Conservation (phyloP, 1,140 invertebrate genomes). For the Stegodyphus dumicola region DNA sequence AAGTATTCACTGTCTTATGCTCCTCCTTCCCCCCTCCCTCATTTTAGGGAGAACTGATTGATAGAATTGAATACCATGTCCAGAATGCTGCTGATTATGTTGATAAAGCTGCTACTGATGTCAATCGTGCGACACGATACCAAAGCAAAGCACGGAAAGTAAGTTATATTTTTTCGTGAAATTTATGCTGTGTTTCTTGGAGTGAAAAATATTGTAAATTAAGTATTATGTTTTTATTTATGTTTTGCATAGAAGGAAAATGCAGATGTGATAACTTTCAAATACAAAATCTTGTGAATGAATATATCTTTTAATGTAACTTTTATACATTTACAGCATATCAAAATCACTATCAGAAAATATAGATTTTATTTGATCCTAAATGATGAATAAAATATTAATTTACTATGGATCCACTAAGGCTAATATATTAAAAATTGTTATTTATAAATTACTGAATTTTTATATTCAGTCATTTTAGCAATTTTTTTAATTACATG, state of each 20-base stretch:
- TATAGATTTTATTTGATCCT: not conserved
- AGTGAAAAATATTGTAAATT: not conserved
- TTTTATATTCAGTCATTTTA: too few relatives aligned
- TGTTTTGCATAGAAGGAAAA: not conserved
- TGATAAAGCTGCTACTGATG: constrained; percentile 89
- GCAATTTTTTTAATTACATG: too few relatives aligned
- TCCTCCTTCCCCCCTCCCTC: too few relatives aligned
- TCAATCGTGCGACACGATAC: constrained; percentile 99
- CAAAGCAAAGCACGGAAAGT: constrained; percentile 99
- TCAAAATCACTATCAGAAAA: not conserved
- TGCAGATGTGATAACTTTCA: not conserved
- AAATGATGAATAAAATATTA: too few relatives aligned
- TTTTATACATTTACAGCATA: not conserved
- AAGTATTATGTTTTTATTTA: not conserved
- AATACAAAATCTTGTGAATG: not conserved
- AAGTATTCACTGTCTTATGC: too few relatives aligned
- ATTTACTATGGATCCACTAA: too few relatives aligned
- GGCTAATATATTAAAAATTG: too few relatives aligned
- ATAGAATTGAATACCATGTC: constrained; percentile 79
- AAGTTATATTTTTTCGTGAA: constrained; percentile 72
- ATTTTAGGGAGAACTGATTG: constrained; percentile 78
- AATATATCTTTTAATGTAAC: not conserved
- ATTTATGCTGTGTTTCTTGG: constrained; percentile 10
- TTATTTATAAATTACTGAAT: too few relatives aligned
- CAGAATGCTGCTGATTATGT: constrained; percentile 76